Base-by-base conservation (phyloP, 2,113 vertebrate genomes). In the Condylura cristata region DNA sequence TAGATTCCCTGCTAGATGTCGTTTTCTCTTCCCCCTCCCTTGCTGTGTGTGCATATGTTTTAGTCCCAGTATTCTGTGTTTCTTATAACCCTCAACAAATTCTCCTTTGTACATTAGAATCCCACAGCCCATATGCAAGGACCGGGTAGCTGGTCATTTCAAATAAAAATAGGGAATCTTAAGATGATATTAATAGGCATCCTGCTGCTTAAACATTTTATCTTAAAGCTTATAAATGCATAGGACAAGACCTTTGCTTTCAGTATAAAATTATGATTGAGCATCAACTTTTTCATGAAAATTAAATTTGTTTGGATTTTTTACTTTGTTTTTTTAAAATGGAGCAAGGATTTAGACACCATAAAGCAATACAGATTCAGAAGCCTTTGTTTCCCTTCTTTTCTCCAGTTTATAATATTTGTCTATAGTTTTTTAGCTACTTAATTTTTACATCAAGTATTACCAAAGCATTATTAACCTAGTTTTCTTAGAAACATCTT, bases 311-410 rank as follows among this genome's bases (percentile, higher is more conserved):
- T 86, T 88, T 95, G 82, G 70, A 82, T 72, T 81, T 90, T 91
- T 34, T 44, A 18, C 91, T 95, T 89, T 89, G 24, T 82, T 91
- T 88, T 48, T 96, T 95, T 32, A 74, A n/a, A 90, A 91, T 44
- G 34, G 56, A 96, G 8, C 9, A 53, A 63, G 30, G 72, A 95
- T 16, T 90, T 85, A 71, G 53, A 85, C 17, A 72, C 22, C 48
- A 20, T 28, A 30, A 65, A 63, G 58, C 60, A 84, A 0, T 44
- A 65, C 4, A 22, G 72, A 70, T 92, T 18, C 28, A 71, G 28
- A 82, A 37, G 74, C 56, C 22, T 56, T 84, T 28, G 41, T 48
- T 83, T 91, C 14, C 78, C 28, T 74, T 88, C 28, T 22, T 16
- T 24, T 76, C 44, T 93, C 26, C 6, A 58, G 4, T 39, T 75